Percentiles rank a stretch among this genome's conserved stretches.
phyloP scores from a whole-genome alignment of 2,113 vertebrate genomes.

The Mobula birostris region DNA sequence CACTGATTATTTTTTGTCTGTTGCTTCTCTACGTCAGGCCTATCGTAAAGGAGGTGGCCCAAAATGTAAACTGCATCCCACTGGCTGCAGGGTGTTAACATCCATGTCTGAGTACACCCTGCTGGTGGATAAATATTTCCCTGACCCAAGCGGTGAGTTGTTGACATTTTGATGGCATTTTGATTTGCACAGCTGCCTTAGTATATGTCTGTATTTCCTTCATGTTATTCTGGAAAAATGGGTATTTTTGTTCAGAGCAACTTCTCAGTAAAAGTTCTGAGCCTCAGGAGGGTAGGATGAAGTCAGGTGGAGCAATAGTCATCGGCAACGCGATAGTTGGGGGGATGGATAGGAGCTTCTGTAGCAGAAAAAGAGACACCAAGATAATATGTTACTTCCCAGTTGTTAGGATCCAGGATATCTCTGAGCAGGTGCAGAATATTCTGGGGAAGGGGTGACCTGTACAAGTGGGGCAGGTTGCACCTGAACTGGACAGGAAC shows the following conservation, averaged over 20 bases:
- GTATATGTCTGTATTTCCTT: background rate
- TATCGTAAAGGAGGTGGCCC: slow-evolving; percentile 68
- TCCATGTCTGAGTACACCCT: slow-evolving; percentile 72
- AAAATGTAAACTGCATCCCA: slow-evolving; percentile 66
- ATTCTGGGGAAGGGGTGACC: too few relatives aligned
- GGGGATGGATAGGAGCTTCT: too few relatives aligned
- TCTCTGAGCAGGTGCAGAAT: too few relatives aligned
- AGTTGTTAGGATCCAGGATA: too few relatives aligned
- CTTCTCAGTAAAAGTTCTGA: background rate
- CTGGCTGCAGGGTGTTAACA: slow-evolving; percentile 71
- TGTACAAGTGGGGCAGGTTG: too few relatives aligned
- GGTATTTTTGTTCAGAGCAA: too few relatives aligned
- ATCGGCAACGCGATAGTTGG: too few relatives aligned
- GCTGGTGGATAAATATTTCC: slow-evolving; percentile 73
- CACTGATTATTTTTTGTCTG: background rate
- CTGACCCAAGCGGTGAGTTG: slow-evolving; percentile 67
- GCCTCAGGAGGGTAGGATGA: too few relatives aligned
- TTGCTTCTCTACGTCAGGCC: slow-evolving; percentile 43
- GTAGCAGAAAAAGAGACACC: too few relatives aligned
- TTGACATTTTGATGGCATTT: background rate
- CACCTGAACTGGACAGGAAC: too few relatives aligned
- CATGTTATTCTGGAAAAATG: background rate
- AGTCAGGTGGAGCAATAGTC: too few relatives aligned
- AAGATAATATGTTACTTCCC: too few relatives aligned
- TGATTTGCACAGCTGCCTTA: background rate